A percentile compares a stretch with the other conserved stretches of the same genome.
These are phyloP conservation scores for Onychostoma macrolepis DNA, from an alignment of 2,113 vertebrate genomes.

Conservation along the genomic window DNA sequence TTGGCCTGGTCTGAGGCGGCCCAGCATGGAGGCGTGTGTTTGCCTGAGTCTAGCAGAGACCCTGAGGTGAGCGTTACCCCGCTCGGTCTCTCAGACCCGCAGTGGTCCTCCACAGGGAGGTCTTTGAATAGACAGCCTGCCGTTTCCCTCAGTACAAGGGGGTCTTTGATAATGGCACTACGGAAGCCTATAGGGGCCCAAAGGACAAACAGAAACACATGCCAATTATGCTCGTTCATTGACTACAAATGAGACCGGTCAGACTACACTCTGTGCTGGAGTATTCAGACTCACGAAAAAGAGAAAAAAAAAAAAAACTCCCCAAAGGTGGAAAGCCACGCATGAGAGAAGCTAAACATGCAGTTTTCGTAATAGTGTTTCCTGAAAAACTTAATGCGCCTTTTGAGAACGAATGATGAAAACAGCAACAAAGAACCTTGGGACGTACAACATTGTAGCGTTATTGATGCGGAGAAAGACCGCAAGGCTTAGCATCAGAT, in stretches of 20 bases:
- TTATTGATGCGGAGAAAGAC: slow-evolving; percentile 11
- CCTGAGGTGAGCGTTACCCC: slow-evolving; percentile 47
- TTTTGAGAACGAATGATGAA: slow-evolving; percentile 21
- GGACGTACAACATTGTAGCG: background rate
- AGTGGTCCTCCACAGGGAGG: slow-evolving; percentile 36
- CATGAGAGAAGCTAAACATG: slow-evolving; percentile 41
- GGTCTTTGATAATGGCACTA: slow-evolving; percentile 49
- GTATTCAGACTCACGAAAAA: slow-evolving; percentile 31
- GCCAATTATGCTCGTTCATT: slow-evolving; percentile 43
- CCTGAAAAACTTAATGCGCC: background rate
- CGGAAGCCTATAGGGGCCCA: slow-evolving; percentile 41
- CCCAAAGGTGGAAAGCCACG: slow-evolving; percentile 33
- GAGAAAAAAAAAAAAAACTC: background rate
- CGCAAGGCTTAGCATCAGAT: slow-evolving; percentile 22
- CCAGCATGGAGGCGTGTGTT: slow-evolving; percentile 41
- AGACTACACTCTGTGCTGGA: slow-evolving; percentile 26
- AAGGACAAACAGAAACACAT: slow-evolving; percentile 38
- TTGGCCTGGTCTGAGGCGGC: slow-evolving; percentile 23
- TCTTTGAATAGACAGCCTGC: slow-evolving; percentile 45
- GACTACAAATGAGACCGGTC: slow-evolving; percentile 44
- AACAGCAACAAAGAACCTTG: slow-evolving; percentile 19
- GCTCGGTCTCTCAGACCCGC: slow-evolving; percentile 18
- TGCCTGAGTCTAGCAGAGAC: slow-evolving; percentile 35
- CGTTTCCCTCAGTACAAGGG: slow-evolving; percentile 33
- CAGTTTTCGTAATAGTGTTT: slow-evolving; percentile 17